A percentile compares a stretch with the other conserved stretches of the same genome.
phyloP scores from a whole-genome alignment of 2,888 invertebrate species.

The Coenonympha glycerion region DNA sequence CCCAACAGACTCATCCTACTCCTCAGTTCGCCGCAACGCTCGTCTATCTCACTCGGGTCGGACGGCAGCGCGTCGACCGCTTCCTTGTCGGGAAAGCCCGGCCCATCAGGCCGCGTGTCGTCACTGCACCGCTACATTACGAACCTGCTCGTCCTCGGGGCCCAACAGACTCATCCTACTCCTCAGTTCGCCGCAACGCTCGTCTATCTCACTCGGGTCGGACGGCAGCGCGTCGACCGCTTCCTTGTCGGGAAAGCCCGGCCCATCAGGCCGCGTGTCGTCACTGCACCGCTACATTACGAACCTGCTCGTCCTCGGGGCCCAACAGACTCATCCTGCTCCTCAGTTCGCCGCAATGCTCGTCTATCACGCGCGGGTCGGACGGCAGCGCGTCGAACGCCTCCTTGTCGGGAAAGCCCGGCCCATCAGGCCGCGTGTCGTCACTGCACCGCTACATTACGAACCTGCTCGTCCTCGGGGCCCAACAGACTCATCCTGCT shows the following conservation, averaged over 20 bases:
- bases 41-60: conserved; percentile 70
- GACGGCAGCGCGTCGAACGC: too few species aligned
- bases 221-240: too few species aligned
- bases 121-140: conserved; percentile 59
- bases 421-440: conserved; percentile 73
- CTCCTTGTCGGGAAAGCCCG: conserved; percentile 69
- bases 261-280: conserved; percentile 73
- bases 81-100: conserved; percentile 69
- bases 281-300: too few species aligned
- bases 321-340: conserved; percentile 80
- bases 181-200: conserved; percentile 70
- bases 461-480: conserved; percentile 71
- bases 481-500: conserved; percentile 80
- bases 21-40: conserved; percentile 70
- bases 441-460: too few species aligned
- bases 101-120: conserved; percentile 74
- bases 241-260: conserved; percentile 69
- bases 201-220: conserved; percentile 70
- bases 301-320: conserved; percentile 71
- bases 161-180: conserved; percentile 80
- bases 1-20: conserved; percentile 80
- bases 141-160: conserved; percentile 71
- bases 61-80: conserved; percentile 74
- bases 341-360: conserved; percentile 70
- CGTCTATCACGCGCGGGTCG: conserved; percentile 72